Conservation (phyloP, 2,888 invertebrate species). For the Polyommatus iphigenia region DNA sequence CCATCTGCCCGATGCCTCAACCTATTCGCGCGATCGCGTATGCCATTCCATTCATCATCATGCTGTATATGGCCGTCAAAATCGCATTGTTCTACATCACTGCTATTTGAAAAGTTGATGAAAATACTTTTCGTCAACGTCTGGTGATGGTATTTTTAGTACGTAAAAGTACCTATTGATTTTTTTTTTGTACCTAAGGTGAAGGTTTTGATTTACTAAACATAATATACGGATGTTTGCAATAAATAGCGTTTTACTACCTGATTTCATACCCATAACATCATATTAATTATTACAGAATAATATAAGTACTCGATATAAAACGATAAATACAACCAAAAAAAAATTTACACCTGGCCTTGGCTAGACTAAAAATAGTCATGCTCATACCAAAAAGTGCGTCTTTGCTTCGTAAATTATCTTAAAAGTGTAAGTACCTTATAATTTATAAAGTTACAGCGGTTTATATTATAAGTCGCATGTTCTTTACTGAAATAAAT, state of each 20-base stretch:
- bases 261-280: background rate
- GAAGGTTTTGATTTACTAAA: background rate
- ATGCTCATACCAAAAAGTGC: too few relatives aligned
- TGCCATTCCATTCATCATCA: conserved; percentile 52
- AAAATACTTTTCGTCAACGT: background rate
- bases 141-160: background rate
- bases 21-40: conserved; percentile 68
- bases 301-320: too few relatives aligned
- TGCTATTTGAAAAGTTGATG: conserved; percentile 38
- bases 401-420: background rate
- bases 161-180: background rate
- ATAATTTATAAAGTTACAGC: too few relatives aligned
- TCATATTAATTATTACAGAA: background rate
- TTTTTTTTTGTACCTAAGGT: background rate
- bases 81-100: conserved; percentile 49
- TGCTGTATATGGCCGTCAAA: conserved; percentile 63
- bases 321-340: background rate
- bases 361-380: too few relatives aligned
- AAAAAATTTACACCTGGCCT: background rate
- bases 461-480: background rate
- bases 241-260: background rate
- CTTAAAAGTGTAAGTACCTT: too few relatives aligned
- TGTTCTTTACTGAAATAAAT: background rate
- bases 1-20: conserved; percentile 81
- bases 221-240: background rate